Conservation (phyloP, 2,113 vertebrate species). For the Apeltes quadracus region DNA sequence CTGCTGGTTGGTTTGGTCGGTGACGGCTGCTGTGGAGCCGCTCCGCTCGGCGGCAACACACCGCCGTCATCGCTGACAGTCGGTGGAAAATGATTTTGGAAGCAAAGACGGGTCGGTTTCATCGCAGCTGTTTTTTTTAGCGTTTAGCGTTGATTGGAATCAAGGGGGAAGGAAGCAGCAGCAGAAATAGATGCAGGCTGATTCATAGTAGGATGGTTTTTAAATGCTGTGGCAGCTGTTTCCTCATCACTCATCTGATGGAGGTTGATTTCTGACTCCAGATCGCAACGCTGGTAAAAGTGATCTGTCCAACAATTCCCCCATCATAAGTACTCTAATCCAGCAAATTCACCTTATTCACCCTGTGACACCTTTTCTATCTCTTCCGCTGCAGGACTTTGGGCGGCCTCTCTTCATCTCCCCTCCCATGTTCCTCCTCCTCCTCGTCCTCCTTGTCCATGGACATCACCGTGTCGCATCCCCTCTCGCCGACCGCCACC, state of each 20-base stretch:
- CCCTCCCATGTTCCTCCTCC: slow-evolving; percentile 69
- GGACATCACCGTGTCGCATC: slow-evolving; percentile 66
- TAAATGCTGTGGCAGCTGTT: too few species aligned
- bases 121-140: slow-evolving; percentile 39
- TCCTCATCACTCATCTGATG: too few species aligned
- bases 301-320: background rate
- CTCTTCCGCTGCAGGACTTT: slow-evolving; percentile 82
- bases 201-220: background rate
- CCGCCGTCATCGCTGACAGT: slow-evolving; percentile 58
- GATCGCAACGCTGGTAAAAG: background rate
- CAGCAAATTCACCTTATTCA: background rate
- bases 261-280: too few species aligned
- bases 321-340: background rate
- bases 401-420: slow-evolving; percentile 79
- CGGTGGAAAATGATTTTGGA: slow-evolving; percentile 26
- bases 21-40: slow-evolving; percentile 45
- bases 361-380: background rate
- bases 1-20: slow-evolving; percentile 49
- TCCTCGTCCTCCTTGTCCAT: slow-evolving; percentile 72
- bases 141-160: slow-evolving; percentile 23
- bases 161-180: slow-evolving; percentile 5
- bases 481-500: slow-evolving; percentile 83
- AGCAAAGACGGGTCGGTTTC: background rate
- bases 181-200: slow-evolving; percentile 9
- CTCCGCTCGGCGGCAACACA: background rate